Percentiles rank a stretch among this genome's conserved stretches.
Evolutionary conservation across 2,113 vertebrate genomes (phyloP).

Genomic region (Oenanthe melanoleuca): DNA sequence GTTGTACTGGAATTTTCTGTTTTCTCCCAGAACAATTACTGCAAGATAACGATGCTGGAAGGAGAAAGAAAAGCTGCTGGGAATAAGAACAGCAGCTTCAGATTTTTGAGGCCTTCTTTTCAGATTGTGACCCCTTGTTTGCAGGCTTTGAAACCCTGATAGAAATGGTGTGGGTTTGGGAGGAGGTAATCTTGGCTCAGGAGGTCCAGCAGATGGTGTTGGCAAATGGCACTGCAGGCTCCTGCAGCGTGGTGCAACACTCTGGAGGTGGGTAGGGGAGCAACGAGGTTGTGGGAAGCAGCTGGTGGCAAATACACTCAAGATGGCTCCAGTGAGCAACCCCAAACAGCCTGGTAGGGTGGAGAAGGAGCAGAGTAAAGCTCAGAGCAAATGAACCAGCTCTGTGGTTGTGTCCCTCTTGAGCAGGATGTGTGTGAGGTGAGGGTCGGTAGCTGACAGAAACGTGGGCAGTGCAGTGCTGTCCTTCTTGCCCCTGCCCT

Average conservation of each 20-base stretch:
- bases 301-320: slow-evolving; percentile 34
- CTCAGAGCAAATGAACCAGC: not conserved
- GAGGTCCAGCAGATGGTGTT: slow-evolving; percentile 3
- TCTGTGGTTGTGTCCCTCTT: not conserved
- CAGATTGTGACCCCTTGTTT: slow-evolving; percentile 19
- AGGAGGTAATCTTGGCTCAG: slow-evolving; percentile 37
- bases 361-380: not conserved
- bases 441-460: not conserved
- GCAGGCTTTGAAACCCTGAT: slow-evolving; percentile 8
- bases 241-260: not conserved
- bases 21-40: not conserved
- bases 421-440: not conserved
- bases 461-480: not conserved
- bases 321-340: not conserved
- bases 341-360: slow-evolving; percentile 4
- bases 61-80: not conserved
- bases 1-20: not conserved
- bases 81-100: not conserved
- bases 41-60: not conserved
- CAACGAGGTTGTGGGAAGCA: slow-evolving; percentile 17
- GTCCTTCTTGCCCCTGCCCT: not conserved
- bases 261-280: slow-evolving; percentile 21
- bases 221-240: slow-evolving; percentile 60
- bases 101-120: not conserved
- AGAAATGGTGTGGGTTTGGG: not conserved